Percentiles rank a stretch among this genome's conserved stretches.
phyloP scores from a whole-genome alignment of 2,797 vertebrate species.

The Myotis vivesi region DNA sequence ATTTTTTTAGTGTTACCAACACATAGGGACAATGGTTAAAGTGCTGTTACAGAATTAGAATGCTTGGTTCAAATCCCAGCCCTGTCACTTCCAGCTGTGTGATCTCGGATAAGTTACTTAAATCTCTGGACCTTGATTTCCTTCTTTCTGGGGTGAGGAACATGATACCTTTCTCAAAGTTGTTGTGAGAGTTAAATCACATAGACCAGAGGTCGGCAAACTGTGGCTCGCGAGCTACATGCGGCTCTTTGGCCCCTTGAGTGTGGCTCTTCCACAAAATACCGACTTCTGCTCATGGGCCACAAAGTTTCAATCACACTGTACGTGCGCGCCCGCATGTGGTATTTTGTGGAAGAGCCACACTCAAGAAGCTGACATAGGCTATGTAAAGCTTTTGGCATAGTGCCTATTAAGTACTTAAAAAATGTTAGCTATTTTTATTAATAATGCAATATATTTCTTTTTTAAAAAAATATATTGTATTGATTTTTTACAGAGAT shows the following conservation, averaged over 20 bases:
- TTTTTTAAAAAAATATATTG: not conserved
- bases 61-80: slow-evolving; percentile 9
- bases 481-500: too few relatives aligned
- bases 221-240: too few relatives aligned
- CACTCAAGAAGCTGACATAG: not conserved
- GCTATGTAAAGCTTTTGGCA: not conserved
- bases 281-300: too few relatives aligned
- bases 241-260: too few relatives aligned
- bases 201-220: not conserved
- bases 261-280: too few relatives aligned
- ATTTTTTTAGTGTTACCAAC: not conserved
- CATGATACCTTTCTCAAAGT: not conserved
- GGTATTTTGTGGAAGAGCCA: too few relatives aligned
- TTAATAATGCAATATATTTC: not conserved
- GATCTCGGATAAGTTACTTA: not conserved
- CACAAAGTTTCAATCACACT: too few relatives aligned
- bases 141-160: not conserved
- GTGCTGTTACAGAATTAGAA: not conserved
- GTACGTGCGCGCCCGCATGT: too few relatives aligned
- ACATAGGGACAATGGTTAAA: not conserved
- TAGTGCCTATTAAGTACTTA: not conserved
- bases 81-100: not conserved
- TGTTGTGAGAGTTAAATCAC: not conserved
- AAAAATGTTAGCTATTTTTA: not conserved
- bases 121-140: not conserved